These are phyloP conservation scores for Rana temporaria DNA, from an alignment of 2,113 vertebrate genomes.

Conservation along the genomic window DNA sequence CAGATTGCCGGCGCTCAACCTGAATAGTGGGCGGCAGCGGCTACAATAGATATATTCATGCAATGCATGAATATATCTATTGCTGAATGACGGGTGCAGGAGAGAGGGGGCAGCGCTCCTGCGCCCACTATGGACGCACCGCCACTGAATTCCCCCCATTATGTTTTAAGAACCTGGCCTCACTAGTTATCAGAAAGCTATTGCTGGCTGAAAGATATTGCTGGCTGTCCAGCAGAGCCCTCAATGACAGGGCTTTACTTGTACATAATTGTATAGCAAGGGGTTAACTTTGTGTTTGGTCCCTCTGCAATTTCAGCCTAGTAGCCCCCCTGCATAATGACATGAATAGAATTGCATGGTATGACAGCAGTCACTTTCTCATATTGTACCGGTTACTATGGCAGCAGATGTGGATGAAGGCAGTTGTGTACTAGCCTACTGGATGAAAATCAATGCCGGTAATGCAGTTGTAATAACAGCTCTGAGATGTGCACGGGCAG, in stretches of 20 bases:
- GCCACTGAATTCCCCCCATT: no score
- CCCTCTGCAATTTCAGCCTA: conserved; percentile 50
- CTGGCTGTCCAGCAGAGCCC: no score
- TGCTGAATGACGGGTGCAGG: no score
- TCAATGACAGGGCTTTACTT: neutral
- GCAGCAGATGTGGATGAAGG: conserved; percentile 51
- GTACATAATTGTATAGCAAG: neutral
- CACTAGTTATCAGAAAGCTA: no score
- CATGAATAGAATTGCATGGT: conserved; percentile 57
- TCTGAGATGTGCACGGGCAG: conserved; percentile 42
- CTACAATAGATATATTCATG: no score
- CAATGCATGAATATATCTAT: no score
- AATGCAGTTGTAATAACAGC: conserved; percentile 56
- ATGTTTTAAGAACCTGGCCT: no score
- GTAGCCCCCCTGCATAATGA: conserved; percentile 53
- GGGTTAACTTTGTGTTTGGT: conserved; percentile 51
- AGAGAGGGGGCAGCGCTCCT: no score
- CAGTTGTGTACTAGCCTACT: conserved; percentile 50
- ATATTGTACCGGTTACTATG: conserved; percentile 55
- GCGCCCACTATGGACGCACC: no score
- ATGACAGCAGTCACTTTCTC: conserved; percentile 55
- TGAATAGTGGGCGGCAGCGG: no score
- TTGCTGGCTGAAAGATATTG: no score
- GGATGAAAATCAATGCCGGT: conserved; percentile 55
- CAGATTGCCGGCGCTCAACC: no score